Percentiles rank a stretch among this genome's conserved stretches.
Evolutionary conservation across 37 sponge, comb jelly and placozoan genomes (phyloP).

Genomic region (Crambe crambe): DNA sequence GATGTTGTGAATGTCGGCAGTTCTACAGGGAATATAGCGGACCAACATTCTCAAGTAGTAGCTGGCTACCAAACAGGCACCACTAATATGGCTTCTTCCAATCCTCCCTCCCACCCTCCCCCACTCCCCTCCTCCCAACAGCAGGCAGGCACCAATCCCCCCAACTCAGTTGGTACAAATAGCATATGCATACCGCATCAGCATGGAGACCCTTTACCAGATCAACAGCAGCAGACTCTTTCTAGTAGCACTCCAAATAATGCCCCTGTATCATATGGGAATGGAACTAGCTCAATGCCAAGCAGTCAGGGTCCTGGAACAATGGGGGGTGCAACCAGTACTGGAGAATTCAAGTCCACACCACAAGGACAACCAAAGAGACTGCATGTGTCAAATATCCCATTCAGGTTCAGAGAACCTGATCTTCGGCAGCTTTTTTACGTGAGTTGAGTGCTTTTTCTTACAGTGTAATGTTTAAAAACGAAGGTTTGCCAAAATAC

Average conservation of each 20-base stretch:
- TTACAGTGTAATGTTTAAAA: no score
- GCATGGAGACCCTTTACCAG: not conserved
- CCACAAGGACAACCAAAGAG: slow-evolving; percentile 67
- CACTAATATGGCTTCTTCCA: not conserved
- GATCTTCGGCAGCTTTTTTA: slow-evolving; percentile 86
- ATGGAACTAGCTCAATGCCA: not conserved
- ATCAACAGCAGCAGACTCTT: not conserved
- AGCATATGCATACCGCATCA: not conserved
- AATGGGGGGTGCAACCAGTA: not conserved
- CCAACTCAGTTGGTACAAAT: not conserved
- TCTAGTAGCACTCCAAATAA: not conserved
- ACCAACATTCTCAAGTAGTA: not conserved
- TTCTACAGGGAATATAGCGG: not conserved
- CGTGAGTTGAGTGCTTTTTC: slow-evolving; percentile 59
- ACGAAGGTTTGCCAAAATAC: no score
- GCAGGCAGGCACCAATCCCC: not conserved
- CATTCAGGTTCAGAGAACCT: slow-evolving; percentile 90
- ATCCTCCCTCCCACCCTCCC: not conserved
- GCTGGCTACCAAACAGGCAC: not conserved
- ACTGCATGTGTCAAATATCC: slow-evolving; percentile 95
- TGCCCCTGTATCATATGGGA: not conserved
- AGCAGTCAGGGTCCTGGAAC: not conserved
- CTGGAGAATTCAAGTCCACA: not conserved
- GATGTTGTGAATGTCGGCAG: not conserved
- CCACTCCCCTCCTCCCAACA: not conserved